Evolutionary conservation across 2,113 vertebrate genomes (phyloP).

Genomic region (Baryphthengus martii): DNA sequence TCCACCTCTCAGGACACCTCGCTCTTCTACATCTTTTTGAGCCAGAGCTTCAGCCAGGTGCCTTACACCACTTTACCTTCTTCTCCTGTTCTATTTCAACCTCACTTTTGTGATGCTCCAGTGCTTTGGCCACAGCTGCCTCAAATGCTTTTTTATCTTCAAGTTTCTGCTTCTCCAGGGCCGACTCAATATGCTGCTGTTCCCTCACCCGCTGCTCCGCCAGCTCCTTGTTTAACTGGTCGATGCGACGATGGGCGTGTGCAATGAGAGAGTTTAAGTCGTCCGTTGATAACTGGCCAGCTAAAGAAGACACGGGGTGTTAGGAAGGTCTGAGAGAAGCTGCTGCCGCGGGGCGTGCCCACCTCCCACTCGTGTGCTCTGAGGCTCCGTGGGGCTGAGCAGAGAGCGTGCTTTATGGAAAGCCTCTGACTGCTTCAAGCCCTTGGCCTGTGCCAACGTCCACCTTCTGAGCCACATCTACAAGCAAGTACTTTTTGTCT

Average conservation of each 20-base stretch:
- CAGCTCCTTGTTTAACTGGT: conserved; percentile 89
- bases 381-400: neutral
- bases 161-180: conserved; percentile 87
- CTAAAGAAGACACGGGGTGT: conserved; percentile 49
- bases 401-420: neutral
- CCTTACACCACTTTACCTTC: conserved; percentile 73
- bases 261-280: conserved; percentile 94
- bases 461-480: neutral
- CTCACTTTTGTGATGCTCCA: conserved; percentile 82
- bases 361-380: fast-evolving
- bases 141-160: conserved; percentile 85
- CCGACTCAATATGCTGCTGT: conserved; percentile 85
- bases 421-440: neutral
- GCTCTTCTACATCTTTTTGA: neutral
- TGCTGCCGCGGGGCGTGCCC: fast-evolving
- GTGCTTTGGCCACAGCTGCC: conserved; percentile 76
- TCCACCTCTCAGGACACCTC: neutral
- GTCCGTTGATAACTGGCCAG: conserved; percentile 84
- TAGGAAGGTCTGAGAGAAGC: neutral
- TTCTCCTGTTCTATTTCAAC: conserved; percentile 85
- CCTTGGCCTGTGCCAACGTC: neutral
- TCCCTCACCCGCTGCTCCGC: conserved; percentile 88
- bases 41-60: neutral
- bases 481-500: neutral
- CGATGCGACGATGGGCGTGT: conserved; percentile 93